phyloP scores from a whole-genome alignment of 2,113 vertebrate genomes.

The Halcyon senegalensis region DNA sequence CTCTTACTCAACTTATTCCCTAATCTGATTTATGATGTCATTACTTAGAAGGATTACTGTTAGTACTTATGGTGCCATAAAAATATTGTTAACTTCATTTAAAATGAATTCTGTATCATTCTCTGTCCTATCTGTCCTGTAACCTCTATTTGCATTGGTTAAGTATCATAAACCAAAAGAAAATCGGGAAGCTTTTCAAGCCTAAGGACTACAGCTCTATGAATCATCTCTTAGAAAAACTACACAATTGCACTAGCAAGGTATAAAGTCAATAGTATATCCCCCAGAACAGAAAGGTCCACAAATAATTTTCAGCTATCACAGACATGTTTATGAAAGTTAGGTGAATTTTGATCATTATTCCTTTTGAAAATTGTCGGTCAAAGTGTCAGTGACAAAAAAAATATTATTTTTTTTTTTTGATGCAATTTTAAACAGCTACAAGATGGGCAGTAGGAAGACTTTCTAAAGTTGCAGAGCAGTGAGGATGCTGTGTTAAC shows the following conservation, averaged over 20 bases:
- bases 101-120: background rate
- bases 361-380: background rate
- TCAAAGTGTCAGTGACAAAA: background rate
- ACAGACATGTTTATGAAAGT: background rate
- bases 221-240: background rate
- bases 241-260: background rate
- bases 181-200: background rate
- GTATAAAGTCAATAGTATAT: background rate
- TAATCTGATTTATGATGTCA: background rate
- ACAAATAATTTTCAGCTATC: background rate
- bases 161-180: background rate
- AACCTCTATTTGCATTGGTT: background rate
- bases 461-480: background rate
- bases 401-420: background rate
- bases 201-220: background rate
- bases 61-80: background rate
- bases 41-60: background rate
- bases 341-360: background rate
- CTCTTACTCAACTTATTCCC: background rate
- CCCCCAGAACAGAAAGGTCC: background rate
- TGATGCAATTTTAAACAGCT: background rate
- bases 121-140: background rate
- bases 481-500: accelerated
- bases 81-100: background rate
- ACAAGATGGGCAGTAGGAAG: background rate